Conservation (phyloP, 2,888 invertebrate species). For the Tenthredo distinguenda region DNA sequence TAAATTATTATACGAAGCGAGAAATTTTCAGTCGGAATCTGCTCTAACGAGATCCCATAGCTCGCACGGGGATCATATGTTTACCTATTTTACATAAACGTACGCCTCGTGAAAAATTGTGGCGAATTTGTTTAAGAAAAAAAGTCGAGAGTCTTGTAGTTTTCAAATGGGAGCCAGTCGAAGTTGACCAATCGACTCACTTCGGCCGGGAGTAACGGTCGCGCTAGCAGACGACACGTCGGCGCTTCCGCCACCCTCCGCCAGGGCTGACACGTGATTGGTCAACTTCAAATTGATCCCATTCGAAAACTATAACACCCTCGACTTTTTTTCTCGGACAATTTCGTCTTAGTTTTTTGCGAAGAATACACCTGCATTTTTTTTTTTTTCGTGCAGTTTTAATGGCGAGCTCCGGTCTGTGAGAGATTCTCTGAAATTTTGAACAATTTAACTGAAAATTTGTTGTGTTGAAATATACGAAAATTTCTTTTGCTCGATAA, state of each 20-base stretch:
- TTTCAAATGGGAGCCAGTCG: background rate
- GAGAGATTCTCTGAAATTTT: background rate
- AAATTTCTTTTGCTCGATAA: too few species aligned
- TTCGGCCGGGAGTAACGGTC: background rate
- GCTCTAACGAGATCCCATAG: background rate
- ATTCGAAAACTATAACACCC: background rate
- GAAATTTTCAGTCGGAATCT: background rate
- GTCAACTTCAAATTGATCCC: background rate
- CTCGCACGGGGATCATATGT: background rate
- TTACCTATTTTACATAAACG: too few species aligned
- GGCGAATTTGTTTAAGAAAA: background rate
- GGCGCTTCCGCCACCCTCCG: background rate
- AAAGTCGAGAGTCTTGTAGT: background rate
- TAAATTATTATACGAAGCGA: constrained; percentile 2
- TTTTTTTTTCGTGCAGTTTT: background rate
- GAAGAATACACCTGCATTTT: background rate
- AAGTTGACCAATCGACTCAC: background rate
- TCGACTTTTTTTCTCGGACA: background rate
- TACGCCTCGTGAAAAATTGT: background rate
- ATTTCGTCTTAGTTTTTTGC: background rate
- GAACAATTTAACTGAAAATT: background rate
- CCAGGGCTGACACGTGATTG: background rate
- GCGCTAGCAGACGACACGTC: background rate
- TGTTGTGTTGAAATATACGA: too few species aligned
- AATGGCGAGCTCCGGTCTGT: background rate